A percentile compares a stretch with the other conserved stretches of the same genome.
phyloP scores from a whole-genome alignment of 2,797 vertebrate genomes.

The Siniperca scherzeri region DNA sequence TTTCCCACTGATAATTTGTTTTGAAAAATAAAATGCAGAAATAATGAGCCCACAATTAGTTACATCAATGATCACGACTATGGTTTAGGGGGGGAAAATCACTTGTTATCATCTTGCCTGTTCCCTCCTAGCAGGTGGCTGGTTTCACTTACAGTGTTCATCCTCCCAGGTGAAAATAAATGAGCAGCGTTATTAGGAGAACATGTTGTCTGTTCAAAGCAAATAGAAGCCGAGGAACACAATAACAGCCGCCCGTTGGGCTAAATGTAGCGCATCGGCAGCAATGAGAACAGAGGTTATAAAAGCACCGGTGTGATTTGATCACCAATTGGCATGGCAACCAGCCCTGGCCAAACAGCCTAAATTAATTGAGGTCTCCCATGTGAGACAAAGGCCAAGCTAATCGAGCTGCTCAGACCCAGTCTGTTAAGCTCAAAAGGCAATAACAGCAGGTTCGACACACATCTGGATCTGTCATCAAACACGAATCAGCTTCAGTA shows the following conservation, averaged over 20 bases:
- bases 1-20: conserved; percentile 14
- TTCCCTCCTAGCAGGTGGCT: conserved; percentile 48
- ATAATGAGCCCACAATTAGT: conserved; percentile 35
- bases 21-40: conserved; percentile 26
- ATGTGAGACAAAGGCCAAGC: conserved; percentile 68
- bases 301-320: conserved; percentile 69
- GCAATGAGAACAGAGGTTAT: conserved; percentile 71
- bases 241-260: conserved; percentile 57
- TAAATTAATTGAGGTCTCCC: conserved; percentile 72
- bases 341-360: conserved; percentile 62
- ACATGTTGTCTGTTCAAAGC: conserved; percentile 59
- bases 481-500: background rate
- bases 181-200: conserved; percentile 52
- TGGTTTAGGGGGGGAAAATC: background rate
- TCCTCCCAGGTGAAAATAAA: conserved; percentile 63
- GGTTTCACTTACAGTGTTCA: conserved; percentile 57
- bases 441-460: conserved; percentile 41
- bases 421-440: conserved; percentile 56
- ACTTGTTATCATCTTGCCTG: conserved; percentile 30
- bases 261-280: conserved; percentile 72
- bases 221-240: conserved; percentile 62
- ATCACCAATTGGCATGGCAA: conserved; percentile 75
- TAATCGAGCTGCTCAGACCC: conserved; percentile 51
- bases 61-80: background rate
- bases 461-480: conserved; percentile 37